phyloP scores from a whole-genome alignment of 2,797 vertebrate species.

The Melanotaenia maccullochi region DNA sequence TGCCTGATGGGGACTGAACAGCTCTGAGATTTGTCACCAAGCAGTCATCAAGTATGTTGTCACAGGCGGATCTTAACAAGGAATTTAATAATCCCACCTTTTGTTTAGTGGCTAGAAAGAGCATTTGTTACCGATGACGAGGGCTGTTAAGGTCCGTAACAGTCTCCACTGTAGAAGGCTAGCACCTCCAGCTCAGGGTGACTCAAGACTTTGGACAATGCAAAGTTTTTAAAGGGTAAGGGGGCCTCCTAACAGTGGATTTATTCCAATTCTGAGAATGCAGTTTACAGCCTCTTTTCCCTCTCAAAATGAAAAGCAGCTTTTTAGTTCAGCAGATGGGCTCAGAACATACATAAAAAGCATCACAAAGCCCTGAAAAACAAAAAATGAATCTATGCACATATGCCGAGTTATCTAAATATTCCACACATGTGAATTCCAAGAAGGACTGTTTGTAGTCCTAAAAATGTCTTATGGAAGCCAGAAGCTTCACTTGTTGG shows the following conservation, averaged over 20 bases:
- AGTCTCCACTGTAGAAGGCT: constrained; percentile 52
- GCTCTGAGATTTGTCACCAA: constrained; percentile 61
- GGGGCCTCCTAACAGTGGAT: constrained; percentile 14
- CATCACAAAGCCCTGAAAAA: constrained; percentile 10
- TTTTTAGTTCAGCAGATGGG: not conserved
- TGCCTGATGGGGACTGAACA: constrained; percentile 57
- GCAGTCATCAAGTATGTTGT: constrained; percentile 60
- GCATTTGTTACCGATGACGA: constrained; percentile 50
- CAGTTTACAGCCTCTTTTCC: constrained; percentile 11
- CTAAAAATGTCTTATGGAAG: constrained; percentile 8
- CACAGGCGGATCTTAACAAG: constrained; percentile 69
- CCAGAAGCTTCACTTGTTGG: constrained; percentile 10
- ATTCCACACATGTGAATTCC: constrained; percentile 35
- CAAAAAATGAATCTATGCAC: constrained; percentile 15
- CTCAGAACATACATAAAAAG: constrained; percentile 21
- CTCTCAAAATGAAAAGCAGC: constrained; percentile 12
- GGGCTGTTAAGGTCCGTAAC: constrained; percentile 59
- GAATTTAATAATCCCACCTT: constrained; percentile 71
- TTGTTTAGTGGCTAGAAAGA: constrained; percentile 62
- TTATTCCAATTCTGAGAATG: constrained; percentile 25
- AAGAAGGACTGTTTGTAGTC: constrained; percentile 24
- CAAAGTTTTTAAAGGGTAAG: constrained; percentile 25
- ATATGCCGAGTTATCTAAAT: constrained; percentile 11
- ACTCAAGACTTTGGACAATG: constrained; percentile 48
- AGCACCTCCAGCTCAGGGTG: constrained; percentile 22